Conservation (phyloP, 2,113 vertebrate genomes). For the Petrocephalus microphthalmus region DNA sequence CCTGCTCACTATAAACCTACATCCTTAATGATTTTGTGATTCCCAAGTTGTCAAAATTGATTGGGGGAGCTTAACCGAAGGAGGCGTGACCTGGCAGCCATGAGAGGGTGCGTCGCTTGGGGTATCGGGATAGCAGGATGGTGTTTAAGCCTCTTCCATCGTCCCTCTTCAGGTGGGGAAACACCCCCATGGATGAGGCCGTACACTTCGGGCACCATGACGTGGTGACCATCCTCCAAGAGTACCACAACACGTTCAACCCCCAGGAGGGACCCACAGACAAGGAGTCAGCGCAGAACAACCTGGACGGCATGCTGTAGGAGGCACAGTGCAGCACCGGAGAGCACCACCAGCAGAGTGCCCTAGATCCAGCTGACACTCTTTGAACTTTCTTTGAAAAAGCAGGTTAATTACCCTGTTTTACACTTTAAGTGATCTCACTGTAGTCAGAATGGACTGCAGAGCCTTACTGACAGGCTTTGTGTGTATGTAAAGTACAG, state of each 20-base stretch:
- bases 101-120: neutral
- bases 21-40: neutral
- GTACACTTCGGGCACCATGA: conserved; percentile 90
- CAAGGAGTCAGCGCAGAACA: conserved; percentile 73
- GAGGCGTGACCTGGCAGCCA: neutral
- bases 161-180: conserved; percentile 75
- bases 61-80: neutral
- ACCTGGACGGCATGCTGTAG: conserved; percentile 84
- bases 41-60: neutral
- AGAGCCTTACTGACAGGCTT: neutral
- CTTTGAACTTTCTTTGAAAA: neutral
- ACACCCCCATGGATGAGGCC: conserved; percentile 90
- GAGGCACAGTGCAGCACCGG: neutral
- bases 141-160: neutral
- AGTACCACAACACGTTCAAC: conserved; percentile 75
- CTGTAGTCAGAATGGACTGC: neutral
- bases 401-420: neutral
- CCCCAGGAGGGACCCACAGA: conserved; percentile 57
- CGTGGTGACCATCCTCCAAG: conserved; percentile 81
- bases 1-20: neutral
- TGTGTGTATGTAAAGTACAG: conserved; percentile 13
- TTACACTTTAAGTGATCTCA: neutral
- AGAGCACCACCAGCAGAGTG: neutral
- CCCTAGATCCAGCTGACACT: neutral
- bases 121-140: neutral